Evolutionary conservation across 2,797 vertebrate genomes (phyloP).

Genomic region (Schizothorax lantsangensis): DNA sequence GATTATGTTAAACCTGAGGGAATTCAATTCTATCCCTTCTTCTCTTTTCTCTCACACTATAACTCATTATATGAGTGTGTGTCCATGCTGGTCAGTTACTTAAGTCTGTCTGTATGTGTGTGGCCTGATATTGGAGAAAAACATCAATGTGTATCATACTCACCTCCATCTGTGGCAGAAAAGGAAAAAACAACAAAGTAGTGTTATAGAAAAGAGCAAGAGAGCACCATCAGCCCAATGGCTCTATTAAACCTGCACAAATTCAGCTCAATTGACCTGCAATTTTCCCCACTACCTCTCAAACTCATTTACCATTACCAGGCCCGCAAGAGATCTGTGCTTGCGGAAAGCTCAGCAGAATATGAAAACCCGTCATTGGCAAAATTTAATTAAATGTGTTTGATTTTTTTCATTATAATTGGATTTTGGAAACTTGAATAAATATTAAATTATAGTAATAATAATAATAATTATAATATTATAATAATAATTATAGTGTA

Average conservation of each 20-base stretch:
- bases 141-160: conserved; percentile 73
- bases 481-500: not conserved
- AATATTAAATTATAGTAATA: too few species aligned
- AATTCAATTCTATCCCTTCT: conserved; percentile 67
- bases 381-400: not conserved
- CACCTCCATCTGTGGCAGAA: conserved; percentile 84
- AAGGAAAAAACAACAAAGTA: conserved; percentile 70
- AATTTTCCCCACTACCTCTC: conserved; percentile 74
- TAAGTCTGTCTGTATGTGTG: conserved; percentile 71
- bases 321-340: conserved; percentile 36
- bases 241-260: conserved; percentile 66
- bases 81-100: conserved; percentile 44
- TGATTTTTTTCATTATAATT: not conserved
- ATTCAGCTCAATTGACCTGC: conserved; percentile 71
- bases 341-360: not conserved
- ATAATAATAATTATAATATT: too few species aligned
- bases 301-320: conserved; percentile 65
- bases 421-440: too few species aligned
- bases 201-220: conserved; percentile 74
- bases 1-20: conserved; percentile 75
- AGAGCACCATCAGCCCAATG: conserved; percentile 72
- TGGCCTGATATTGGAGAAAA: conserved; percentile 65
- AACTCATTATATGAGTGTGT: conserved; percentile 58
- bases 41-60: conserved; percentile 44
- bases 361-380: not conserved